Evolutionary conservation across 2,888 invertebrate genomes (phyloP).

Genomic region (Tenthredo distinguenda): DNA sequence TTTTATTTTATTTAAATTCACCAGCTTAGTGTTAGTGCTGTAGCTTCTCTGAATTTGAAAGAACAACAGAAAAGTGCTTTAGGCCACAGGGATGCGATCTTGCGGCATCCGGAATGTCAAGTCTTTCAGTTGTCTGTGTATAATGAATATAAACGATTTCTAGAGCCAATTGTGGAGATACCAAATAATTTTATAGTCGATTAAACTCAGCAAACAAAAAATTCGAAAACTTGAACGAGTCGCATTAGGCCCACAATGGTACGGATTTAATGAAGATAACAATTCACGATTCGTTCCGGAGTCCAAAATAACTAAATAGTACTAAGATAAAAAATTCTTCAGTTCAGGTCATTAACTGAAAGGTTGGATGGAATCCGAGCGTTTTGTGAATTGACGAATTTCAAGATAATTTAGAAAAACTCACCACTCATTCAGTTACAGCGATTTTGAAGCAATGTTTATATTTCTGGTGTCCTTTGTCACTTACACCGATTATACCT

Average conservation of each 20-base stretch:
- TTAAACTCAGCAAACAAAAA: not conserved
- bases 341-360: too few relatives aligned
- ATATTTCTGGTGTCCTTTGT: too few relatives aligned
- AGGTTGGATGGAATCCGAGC: too few relatives aligned
- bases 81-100: not conserved
- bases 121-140: not conserved
- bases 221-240: not conserved
- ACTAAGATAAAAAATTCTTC: too few relatives aligned
- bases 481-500: too few relatives aligned
- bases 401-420: too few relatives aligned
- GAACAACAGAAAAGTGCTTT: not conserved
- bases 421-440: too few relatives aligned
- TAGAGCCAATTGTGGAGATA: not conserved
- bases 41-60: not conserved
- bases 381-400: too few relatives aligned
- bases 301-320: not conserved
- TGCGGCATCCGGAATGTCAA: not conserved
- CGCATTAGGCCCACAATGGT: not conserved
- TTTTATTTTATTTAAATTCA: not conserved
- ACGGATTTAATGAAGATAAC: not conserved
- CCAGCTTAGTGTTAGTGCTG: not conserved
- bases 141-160: not conserved
- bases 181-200: not conserved
- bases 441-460: too few relatives aligned
- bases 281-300: too few relatives aligned